phyloP scores from a whole-genome alignment of 2,797 vertebrate species.

The Sebastes iracundus region DNA sequence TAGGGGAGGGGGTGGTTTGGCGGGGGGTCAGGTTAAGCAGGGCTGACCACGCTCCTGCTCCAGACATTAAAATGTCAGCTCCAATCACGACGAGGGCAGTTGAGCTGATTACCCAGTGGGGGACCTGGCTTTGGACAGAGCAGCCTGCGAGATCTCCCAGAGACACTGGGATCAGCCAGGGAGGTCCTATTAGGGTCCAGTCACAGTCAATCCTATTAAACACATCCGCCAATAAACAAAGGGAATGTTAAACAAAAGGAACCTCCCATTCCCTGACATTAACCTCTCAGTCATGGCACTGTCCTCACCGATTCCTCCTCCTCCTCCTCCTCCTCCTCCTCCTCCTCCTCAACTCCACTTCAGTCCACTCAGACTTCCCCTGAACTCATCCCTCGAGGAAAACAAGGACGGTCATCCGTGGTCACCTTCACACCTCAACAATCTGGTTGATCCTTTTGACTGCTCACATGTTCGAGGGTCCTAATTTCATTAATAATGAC shows the following conservation, averaged over 20 bases:
- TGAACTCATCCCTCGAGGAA: constrained; percentile 20
- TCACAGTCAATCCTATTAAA: constrained; percentile 89
- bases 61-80: constrained; percentile 90
- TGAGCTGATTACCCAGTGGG: constrained; percentile 86
- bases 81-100: constrained; percentile 85
- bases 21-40: constrained; percentile 85
- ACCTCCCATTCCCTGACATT: constrained; percentile 85
- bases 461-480: neutral
- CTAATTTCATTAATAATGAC: neutral
- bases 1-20: constrained; percentile 48
- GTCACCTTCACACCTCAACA: constrained; percentile 10
- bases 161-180: constrained; percentile 78
- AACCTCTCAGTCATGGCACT: constrained; percentile 80
- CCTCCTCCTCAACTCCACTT: constrained; percentile 50
- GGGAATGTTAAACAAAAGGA: constrained; percentile 89
- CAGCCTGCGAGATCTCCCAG: constrained; percentile 80
- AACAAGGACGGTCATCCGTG: neutral
- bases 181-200: constrained; percentile 84
- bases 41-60: constrained; percentile 85
- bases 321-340: constrained; percentile 29
- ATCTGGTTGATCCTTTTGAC: neutral
- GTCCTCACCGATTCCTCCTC: constrained; percentile 64
- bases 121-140: constrained; percentile 79
- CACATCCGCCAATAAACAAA: constrained; percentile 88
- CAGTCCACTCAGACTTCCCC: constrained; percentile 44